Conservation (phyloP, 2,888 invertebrate genomes). For the Ennomos quercinarius region DNA sequence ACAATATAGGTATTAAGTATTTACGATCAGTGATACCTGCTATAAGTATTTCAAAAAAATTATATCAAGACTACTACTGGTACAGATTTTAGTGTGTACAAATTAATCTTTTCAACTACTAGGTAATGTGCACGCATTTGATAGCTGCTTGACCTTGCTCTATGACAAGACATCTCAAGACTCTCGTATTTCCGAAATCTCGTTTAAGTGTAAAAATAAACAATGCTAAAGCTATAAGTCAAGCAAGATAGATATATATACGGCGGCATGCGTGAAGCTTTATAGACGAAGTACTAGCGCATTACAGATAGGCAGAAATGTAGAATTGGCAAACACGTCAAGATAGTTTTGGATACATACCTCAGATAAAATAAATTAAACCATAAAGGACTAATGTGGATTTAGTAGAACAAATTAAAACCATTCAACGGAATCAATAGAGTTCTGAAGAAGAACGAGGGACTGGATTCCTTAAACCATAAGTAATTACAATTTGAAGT, state of each 20-base stretch:
- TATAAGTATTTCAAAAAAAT: no score
- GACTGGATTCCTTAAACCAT: slow-evolving; percentile 84
- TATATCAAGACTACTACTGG: no score
- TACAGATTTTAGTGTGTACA: no score
- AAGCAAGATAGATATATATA: slow-evolving; percentile 2
- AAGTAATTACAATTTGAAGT: slow-evolving; percentile 85
- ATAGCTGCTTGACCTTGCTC: neutral
- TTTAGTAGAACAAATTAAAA: slow-evolving; percentile 40
- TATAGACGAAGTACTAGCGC: slow-evolving; percentile 27
- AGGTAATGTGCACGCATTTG: neutral
- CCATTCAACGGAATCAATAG: slow-evolving; percentile 37
- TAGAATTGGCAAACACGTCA: slow-evolving; percentile 31
- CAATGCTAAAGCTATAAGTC: slow-evolving; percentile 16
- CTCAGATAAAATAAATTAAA: slow-evolving; percentile 48
- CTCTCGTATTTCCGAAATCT: neutral
- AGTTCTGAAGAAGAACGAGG: slow-evolving; percentile 79
- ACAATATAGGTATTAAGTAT: no score
- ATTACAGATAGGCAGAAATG: slow-evolving; percentile 35
- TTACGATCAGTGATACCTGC: no score
- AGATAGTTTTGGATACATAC: slow-evolving; percentile 45
- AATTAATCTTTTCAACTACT: no score
- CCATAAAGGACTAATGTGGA: slow-evolving; percentile 44
- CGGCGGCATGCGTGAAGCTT: slow-evolving; percentile 19
- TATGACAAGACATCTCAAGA: neutral
- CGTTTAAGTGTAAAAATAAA: slow-evolving; percentile 1